Base-by-base conservation (phyloP, 1,140 invertebrate genomes). In the Caligus rogercresseyi region DNA sequence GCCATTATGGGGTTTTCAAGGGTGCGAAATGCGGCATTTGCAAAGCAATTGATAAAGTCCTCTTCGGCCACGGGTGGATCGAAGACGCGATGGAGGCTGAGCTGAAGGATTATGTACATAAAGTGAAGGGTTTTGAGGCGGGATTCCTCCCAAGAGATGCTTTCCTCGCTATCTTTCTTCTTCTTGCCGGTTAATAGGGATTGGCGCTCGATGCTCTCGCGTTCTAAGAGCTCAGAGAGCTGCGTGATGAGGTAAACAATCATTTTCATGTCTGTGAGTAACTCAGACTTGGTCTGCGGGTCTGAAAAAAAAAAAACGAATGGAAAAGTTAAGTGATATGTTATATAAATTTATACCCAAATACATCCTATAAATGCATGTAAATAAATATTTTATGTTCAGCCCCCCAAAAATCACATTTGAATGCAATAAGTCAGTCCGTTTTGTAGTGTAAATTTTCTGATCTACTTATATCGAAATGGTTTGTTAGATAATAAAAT, bases 21-120 rank as follows among this genome's bases (percentile, higher is more conserved):
- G 24, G 84, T 77, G 68, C 83, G 85, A 70, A 87, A 87, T 69
- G 83, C 84, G 54, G 80, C 78, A 66, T 81, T 79, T 26, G 80
- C 79, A 24, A 85, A 74, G 70, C 79, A 86, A 83, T 79, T 80
- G n/a, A 89, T 78, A 78, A 89, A 89, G 66, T 83, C 80, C 68
- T 87, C 83, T 69, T 91, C 87, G 53, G 82, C 80, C 19, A 89
- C 76, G 2, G 85, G 85, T 53, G 86, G 86, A 68, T 80, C 78
- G 85, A 86, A 91, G 0, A 90, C 75, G 62, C 80, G 78, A 24
- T 82, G 77, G 3, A 90, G 70, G 13, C 82, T 81, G 65, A 83
- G 74, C 67, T 86, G 80, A 11, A 89, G 67, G 60, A 81, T 71
- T 59, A 77, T 71, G 64, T 77, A 80, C 3, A 90, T 69, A 52